Evolutionary conservation across 2,888 invertebrate genomes (phyloP).

Genomic region (Parapristionchus giblindavisi): DNA sequence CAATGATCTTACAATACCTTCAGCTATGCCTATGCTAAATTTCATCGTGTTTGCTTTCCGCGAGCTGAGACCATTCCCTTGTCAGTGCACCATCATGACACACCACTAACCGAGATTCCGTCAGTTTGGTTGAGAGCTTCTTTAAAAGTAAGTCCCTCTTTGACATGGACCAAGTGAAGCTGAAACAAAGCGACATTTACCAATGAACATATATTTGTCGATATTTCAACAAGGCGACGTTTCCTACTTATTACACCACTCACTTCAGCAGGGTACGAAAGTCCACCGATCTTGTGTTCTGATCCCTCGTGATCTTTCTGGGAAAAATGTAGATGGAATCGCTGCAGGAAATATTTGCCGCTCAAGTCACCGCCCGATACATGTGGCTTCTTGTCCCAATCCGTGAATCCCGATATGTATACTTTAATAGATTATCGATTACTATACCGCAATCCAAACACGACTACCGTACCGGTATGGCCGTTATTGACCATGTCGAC

Average conservation of each 20-base stretch:
- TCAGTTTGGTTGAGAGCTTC: slow-evolving; percentile 55
- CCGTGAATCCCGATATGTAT: slow-evolving; percentile 56
- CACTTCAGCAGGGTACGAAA: slow-evolving; percentile 71
- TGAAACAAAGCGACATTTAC: slow-evolving; percentile 37
- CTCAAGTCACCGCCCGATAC: slow-evolving; percentile 64
- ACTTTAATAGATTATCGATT: slow-evolving; percentile 49
- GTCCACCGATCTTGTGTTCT: slow-evolving; percentile 72
- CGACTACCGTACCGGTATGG: slow-evolving; percentile 55
- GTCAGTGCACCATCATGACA: too few species aligned
- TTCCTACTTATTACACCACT: background rate
- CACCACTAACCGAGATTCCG: slow-evolving; percentile 52
- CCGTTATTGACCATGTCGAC: slow-evolving; percentile 63
- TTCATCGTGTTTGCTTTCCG: too few species aligned
- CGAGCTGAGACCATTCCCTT: too few species aligned
- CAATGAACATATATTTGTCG: too few species aligned
- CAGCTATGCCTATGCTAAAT: too few species aligned
- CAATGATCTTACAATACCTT: too few species aligned
- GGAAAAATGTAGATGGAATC: slow-evolving; percentile 74
- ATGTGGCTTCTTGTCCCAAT: slow-evolving; percentile 61
- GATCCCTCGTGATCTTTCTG: slow-evolving; percentile 70
- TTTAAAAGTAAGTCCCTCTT: slow-evolving; percentile 55
- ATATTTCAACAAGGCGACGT: background rate
- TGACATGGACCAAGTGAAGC: slow-evolving; percentile 65
- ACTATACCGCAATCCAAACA: background rate
- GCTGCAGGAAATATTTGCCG: slow-evolving; percentile 69